phyloP scores from a whole-genome alignment of 2,113 vertebrate species.

The Erpornis zantholeuca region DNA sequence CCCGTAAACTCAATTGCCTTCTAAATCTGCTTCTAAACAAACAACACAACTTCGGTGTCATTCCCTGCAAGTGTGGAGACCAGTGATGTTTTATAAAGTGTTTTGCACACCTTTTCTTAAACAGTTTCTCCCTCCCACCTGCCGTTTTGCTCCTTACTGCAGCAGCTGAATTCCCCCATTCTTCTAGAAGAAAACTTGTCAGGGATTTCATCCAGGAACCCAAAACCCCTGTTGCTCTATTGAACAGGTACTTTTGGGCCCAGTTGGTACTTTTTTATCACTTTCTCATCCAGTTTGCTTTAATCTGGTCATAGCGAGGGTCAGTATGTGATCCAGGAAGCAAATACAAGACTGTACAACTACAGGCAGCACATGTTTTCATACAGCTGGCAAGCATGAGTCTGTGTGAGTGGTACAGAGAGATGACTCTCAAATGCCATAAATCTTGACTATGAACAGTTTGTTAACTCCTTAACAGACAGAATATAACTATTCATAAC shows the following conservation, averaged over 20 bases:
- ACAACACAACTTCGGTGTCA: neutral
- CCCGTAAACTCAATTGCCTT: neutral
- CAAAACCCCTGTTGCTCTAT: neutral
- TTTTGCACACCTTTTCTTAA: rapidly evolving
- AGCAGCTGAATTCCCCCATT: neutral
- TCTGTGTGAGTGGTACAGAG: neutral
- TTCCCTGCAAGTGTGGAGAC: neutral
- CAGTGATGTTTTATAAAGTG: neutral
- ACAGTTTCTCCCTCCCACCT: neutral
- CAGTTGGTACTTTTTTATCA: neutral
- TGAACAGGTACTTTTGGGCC: neutral
- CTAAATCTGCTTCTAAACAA: neutral
- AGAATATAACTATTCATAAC: neutral
- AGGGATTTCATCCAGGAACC: neutral
- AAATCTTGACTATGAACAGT: neutral
- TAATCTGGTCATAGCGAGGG: neutral
- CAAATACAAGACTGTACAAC: neutral
- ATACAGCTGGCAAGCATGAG: neutral
- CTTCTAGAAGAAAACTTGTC: neutral
- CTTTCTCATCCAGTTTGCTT: neutral
- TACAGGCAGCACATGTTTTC: neutral
- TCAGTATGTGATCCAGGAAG: neutral
- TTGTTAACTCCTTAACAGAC: neutral
- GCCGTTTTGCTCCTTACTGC: neutral
- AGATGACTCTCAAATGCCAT: neutral